Evolutionary conservation across 1,140 invertebrate species (phyloP), one percentile per base, ranked within the genome.

Genomic region (Drosophila repleta): DNA sequence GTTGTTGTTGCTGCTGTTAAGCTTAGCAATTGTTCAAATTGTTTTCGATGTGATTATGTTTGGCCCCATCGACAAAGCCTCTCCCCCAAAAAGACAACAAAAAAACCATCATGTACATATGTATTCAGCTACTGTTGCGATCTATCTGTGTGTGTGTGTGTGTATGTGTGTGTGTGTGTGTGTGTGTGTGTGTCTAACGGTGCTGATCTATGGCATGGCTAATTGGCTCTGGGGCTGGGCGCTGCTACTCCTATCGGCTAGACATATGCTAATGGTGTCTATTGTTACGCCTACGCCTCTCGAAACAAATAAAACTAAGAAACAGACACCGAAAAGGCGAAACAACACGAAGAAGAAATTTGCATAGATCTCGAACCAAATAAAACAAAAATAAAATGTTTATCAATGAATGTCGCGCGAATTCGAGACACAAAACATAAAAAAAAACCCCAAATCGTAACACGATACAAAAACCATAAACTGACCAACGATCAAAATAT

Each of bases 21-120:
- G 32, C 83, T 85, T 73, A 61, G 75, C 83, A 83, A 87, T 87
- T 87, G 83, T 87, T 88, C 66, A 76, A 88, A 87, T 79, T 81
- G 80, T 82, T 76, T 57, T 70, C 70, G 65, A 51, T 64, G 65
- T 67, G 66, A 69, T 70, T 74, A 70, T 74, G 56, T 67, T 72
- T 35, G 32, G 68, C 68, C 69, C 49, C 53, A 60, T 66, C 69
- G 35, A 18, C 49, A 52, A 63, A 8, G 10, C 18, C 11, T 10
- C 24, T 24, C 17, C 24, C 53, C 18, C 37, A 17, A 37, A 10
- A 20, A n/a, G 5, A 20, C 13, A 20, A 3, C 52, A 8, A 20
- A n/a, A 13, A 20, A 21, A 20, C 1, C 45, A 21, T 45, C 20
- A 21, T 4, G 15, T 8, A 21, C 52, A 39, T 15, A 55, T 32